Evolutionary conservation across 2,797 vertebrate species (phyloP).

Genomic region (Eleutherodactylus coqui): DNA sequence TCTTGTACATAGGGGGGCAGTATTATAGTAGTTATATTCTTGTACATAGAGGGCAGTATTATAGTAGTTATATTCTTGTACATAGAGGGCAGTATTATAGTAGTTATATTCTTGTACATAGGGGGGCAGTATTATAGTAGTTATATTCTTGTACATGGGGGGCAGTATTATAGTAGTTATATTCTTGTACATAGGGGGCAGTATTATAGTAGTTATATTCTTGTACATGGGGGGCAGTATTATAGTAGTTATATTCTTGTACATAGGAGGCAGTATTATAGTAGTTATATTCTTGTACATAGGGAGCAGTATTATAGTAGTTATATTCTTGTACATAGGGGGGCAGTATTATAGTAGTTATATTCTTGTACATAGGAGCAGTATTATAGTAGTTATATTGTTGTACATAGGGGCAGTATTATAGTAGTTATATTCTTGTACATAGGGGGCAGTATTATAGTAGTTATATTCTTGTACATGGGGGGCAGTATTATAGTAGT

Average conservation of each 20-base stretch:
- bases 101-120: background rate
- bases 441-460: too few relatives aligned
- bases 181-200: background rate
- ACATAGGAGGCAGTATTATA: slow-evolving; percentile 1
- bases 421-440: too few relatives aligned
- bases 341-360: too few relatives aligned
- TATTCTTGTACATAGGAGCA: too few relatives aligned
- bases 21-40: too few relatives aligned
- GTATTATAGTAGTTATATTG: too few relatives aligned
- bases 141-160: background rate
- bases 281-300: background rate
- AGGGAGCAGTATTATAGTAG: background rate
- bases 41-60: background rate
- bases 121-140: background rate
- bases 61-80: slow-evolving; percentile 18
- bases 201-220: slow-evolving; percentile 5
- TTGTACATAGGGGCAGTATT: too few relatives aligned
- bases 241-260: slow-evolving; percentile 11
- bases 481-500: too few relatives aligned
- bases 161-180: background rate
- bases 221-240: background rate
- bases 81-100: background rate
- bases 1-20: too few relatives aligned
- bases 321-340: too few relatives aligned
- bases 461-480: too few relatives aligned